Conservation (phyloP, 2,113 vertebrate genomes). For the Micronisus gabar region DNA sequence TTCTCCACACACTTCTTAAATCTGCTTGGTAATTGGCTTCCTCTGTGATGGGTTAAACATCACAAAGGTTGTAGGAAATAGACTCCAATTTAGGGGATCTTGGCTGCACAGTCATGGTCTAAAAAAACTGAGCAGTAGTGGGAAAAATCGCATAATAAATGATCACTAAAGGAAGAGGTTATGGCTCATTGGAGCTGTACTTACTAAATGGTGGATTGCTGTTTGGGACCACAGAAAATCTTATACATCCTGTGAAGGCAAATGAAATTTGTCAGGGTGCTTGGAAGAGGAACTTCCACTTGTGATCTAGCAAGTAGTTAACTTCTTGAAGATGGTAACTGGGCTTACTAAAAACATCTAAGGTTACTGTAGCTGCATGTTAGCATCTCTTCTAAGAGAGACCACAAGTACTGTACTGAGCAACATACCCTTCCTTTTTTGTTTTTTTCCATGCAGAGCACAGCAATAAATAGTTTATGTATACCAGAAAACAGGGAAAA, state of each 20-base stretch:
- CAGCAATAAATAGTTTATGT: background rate
- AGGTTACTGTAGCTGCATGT: background rate
- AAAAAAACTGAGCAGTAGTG: background rate
- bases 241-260: background rate
- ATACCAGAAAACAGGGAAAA: background rate
- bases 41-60: background rate
- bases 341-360: background rate
- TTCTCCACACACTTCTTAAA: background rate
- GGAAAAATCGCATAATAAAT: background rate
- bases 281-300: background rate
- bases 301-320: background rate
- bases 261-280: background rate
- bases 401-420: background rate
- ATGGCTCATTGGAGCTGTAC: background rate
- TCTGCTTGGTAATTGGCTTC: background rate
- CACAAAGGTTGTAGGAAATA: background rate
- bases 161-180: background rate
- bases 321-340: background rate
- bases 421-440: background rate
- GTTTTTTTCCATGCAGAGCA: background rate
- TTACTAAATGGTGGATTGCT: background rate
- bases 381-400: background rate
- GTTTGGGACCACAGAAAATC: background rate
- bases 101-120: background rate
- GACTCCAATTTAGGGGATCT: background rate